These are phyloP conservation scores for Zaprionus capensis DNA, from an alignment of 1,140 invertebrate species.

Conservation along the genomic window DNA sequence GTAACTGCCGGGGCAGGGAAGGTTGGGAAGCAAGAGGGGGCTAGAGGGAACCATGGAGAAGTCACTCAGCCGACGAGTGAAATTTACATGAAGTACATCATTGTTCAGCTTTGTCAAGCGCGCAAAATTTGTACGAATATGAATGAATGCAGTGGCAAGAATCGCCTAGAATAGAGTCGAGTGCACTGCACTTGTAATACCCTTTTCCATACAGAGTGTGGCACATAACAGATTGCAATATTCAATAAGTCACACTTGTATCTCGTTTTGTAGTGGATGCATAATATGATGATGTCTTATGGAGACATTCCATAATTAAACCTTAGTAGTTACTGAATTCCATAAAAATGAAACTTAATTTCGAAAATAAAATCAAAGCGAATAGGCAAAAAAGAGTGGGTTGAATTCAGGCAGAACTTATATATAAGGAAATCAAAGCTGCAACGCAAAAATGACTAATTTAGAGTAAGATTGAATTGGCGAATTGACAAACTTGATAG, in stretches of 20 bases:
- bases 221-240: no score
- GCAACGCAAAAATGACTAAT: no score
- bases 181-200: not conserved
- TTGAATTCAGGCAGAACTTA: no score
- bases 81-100: constrained; percentile 83
- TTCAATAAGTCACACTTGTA: no score
- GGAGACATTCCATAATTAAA: not conserved
- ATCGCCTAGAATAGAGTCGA: not conserved
- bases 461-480: no score
- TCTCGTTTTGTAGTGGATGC: not conserved
- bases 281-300: not conserved
- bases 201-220: not conserved
- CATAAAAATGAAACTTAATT: not conserved
- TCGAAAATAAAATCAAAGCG: no score
- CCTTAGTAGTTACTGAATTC: not conserved
- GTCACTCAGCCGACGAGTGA: constrained; percentile 76
- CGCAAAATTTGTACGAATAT: constrained; percentile 78
- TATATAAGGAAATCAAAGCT: no score
- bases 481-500: not conserved
- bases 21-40: not conserved
- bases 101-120: constrained; percentile 81
- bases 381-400: no score
- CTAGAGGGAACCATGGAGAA: constrained; percentile 10
- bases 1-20: constrained; percentile 7
- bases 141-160: constrained; percentile 72